Evolutionary conservation across 2,113 vertebrate species (phyloP).

Genomic region (Apaloderma vittatum): DNA sequence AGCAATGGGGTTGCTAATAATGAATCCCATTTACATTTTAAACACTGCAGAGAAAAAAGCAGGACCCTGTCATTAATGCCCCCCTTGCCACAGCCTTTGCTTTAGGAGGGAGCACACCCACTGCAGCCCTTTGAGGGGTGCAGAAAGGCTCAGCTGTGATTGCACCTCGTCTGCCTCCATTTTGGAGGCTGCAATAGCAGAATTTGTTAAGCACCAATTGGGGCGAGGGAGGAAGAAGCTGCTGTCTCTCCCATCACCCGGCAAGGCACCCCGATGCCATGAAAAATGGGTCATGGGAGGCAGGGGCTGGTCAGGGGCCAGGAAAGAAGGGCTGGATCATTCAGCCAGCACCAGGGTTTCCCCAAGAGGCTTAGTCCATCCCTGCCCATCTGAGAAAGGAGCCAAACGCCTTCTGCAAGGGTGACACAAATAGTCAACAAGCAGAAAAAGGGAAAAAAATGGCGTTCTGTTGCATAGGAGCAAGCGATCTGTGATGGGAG

Average conservation of each 20-base stretch:
- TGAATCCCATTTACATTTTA: conserved; percentile 81
- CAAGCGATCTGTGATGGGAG: neutral
- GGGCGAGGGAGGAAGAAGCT: neutral
- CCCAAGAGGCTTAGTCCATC: neutral
- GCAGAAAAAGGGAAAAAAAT: fast-evolving
- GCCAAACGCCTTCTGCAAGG: neutral
- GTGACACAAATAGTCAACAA: neutral
- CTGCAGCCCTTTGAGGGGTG: neutral
- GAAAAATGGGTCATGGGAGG: neutral
- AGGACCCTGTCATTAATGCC: neutral
- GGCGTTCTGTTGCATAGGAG: fast-evolving
- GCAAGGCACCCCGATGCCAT: fast-evolving
- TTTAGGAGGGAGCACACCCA: neutral
- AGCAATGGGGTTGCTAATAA: conserved; percentile 80
- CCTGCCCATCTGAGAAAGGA: neutral
- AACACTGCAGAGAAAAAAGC: conserved; percentile 67
- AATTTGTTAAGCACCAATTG: conserved; percentile 21
- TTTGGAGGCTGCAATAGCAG: neutral
- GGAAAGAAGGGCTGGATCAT: neutral
- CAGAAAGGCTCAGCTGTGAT: neutral
- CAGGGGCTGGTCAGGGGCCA: neutral
- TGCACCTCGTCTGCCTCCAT: neutral
- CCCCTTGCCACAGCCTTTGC: neutral
- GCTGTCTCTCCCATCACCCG: neutral
- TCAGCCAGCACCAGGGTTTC: neutral